Evolutionary conservation across 2,113 vertebrate genomes (phyloP).

Genomic region (Fulmarus glacialis): DNA sequence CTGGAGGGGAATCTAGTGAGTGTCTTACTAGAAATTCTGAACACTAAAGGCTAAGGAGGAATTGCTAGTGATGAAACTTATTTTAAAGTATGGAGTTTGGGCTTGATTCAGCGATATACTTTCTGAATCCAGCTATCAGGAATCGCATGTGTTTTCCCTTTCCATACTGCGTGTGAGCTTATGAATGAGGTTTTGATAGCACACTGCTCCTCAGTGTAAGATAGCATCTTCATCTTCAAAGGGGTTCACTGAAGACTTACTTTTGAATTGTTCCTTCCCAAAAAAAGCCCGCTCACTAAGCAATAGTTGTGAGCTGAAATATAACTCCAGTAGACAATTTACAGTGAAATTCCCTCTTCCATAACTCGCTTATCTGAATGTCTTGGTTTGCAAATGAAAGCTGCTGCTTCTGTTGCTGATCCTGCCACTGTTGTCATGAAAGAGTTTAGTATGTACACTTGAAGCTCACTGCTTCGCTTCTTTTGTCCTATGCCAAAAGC

Average conservation of each 20-base stretch:
- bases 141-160: background rate
- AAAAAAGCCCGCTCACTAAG: background rate
- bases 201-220: background rate
- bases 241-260: fast-evolving
- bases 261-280: background rate
- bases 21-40: background rate
- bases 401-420: slow-evolving; percentile 37
- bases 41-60: background rate
- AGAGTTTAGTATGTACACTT: background rate
- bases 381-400: slow-evolving; percentile 29
- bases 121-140: background rate
- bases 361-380: background rate
- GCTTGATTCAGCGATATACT: background rate
- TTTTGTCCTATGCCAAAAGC: slow-evolving; percentile 30
- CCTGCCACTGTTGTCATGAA: slow-evolving; percentile 3
- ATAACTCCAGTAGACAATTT: background rate
- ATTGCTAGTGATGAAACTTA: background rate
- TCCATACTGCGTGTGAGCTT: background rate
- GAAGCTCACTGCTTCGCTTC: slow-evolving; percentile 30
- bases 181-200: background rate
- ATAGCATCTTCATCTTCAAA: background rate
- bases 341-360: background rate
- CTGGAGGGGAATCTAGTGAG: background rate
- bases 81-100: background rate
- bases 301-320: background rate